Conservation (phyloP, 2,888 invertebrate genomes). For the Scaptomyza cyrtandrae region DNA sequence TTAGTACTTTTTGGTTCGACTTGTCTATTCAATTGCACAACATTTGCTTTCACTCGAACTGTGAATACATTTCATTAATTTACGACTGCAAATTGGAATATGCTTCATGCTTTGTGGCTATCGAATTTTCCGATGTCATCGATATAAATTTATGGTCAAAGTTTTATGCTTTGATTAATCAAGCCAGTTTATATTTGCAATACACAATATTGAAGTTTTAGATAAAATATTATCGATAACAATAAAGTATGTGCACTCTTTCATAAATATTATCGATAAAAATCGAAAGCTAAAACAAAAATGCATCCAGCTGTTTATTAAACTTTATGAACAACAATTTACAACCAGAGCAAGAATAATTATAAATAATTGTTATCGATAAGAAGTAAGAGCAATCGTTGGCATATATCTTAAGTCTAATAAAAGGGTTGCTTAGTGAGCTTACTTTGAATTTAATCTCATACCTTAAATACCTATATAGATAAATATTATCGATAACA, state of each 20-base stretch:
- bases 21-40: slow-evolving; percentile 71
- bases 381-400: too few species aligned
- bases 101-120: not conserved
- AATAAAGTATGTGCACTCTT: not conserved
- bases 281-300: not conserved
- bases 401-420: too few species aligned
- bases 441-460: too few species aligned
- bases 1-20: slow-evolving; percentile 15
- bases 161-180: too few species aligned
- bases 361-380: not conserved
- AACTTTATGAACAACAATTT: too few species aligned
- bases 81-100: slow-evolving; percentile 16
- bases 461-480: too few species aligned
- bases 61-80: slow-evolving; percentile 59
- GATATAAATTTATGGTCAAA: too few species aligned
- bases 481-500: not conserved
- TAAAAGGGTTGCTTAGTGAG: too few species aligned
- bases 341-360: too few species aligned
- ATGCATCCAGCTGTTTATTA: too few species aligned
- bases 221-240: not conserved
- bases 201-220: too few species aligned
- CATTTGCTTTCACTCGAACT: slow-evolving; percentile 50
- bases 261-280: not conserved
- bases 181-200: too few species aligned
- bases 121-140: not conserved